Conservation (phyloP, 2,888 invertebrate genomes). For the Drosophila algonquin region DNA sequence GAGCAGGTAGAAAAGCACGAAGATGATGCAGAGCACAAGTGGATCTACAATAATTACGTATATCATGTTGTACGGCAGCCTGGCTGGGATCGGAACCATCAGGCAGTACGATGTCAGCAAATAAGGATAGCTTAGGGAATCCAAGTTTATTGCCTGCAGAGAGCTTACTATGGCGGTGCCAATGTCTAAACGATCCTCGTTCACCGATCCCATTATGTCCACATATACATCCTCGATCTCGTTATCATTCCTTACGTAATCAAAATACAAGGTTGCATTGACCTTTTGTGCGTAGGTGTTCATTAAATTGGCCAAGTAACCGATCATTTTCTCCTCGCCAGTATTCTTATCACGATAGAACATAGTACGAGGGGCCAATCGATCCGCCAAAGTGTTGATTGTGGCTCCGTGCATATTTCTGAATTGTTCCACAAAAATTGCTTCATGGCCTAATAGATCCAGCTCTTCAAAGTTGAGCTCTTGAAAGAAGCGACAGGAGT, state of each 20-base stretch:
- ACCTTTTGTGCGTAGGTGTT: constrained; percentile 47
- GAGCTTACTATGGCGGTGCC: constrained; percentile 12
- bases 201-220: neutral
- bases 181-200: constrained; percentile 43
- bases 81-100: constrained; percentile 58
- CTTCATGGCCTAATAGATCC: neutral
- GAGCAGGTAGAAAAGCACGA: constrained; percentile 41
- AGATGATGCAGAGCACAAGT: constrained; percentile 27
- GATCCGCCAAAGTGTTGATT: constrained; percentile 44
- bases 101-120: constrained; percentile 43
- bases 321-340: constrained; percentile 35
- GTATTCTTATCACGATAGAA: constrained; percentile 36
- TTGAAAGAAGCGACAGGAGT: constrained; percentile 51
- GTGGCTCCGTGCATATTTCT: constrained; percentile 50
- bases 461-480: constrained; percentile 14
- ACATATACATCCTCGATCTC: neutral
- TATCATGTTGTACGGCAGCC: constrained; percentile 43
- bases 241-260: neutral
- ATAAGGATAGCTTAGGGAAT: constrained; percentile 51
- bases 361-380: constrained; percentile 51
- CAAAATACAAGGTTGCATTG: constrained; percentile 53
- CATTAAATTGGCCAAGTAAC: constrained; percentile 51
- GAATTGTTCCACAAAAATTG: constrained; percentile 55
- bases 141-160: neutral
- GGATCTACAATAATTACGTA: constrained; percentile 52